Percentiles rank a stretch among this genome's conserved stretches.
Conservation (phyloP, 2,888 invertebrate species). For the Apotomis capreana region DNA sequence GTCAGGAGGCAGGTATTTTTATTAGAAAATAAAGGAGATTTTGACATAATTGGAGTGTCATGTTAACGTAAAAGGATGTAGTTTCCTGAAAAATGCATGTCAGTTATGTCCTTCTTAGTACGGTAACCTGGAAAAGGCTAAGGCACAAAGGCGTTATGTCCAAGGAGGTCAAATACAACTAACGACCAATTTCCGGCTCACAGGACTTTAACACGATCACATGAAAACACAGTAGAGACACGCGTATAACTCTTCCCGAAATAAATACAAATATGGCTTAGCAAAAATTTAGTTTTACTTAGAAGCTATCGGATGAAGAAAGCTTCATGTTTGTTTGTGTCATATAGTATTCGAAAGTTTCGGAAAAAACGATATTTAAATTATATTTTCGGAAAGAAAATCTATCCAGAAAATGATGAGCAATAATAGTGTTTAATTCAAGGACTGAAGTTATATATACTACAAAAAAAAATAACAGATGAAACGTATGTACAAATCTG, state of each 20-base stretch:
- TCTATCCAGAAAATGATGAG: too few relatives aligned
- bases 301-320: too few relatives aligned
- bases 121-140: too few relatives aligned
- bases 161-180: conserved; percentile 24
- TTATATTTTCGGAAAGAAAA: too few relatives aligned
- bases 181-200: conserved; percentile 36
- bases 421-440: too few relatives aligned
- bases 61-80: not conserved
- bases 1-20: conserved; percentile 3
- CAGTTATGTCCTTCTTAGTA: not conserved
- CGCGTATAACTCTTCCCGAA: not conserved
- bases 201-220: not conserved
- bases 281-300: too few relatives aligned
- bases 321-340: too few relatives aligned
- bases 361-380: too few relatives aligned
- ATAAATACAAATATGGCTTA: not conserved
- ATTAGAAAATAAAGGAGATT: not conserved
- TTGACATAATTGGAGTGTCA: not conserved
- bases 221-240: conserved; percentile 7
- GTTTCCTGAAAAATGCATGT: not conserved
- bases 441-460: too few relatives aligned
- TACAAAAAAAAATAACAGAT: too few relatives aligned
- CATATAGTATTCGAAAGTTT: too few relatives aligned
- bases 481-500: too few relatives aligned
- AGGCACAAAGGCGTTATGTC: conserved; percentile 24